Percentiles rank a stretch among this genome's conserved stretches.
Conservation (phyloP, 1,140 invertebrate genomes). For the Camponotus floridanus region DNA sequence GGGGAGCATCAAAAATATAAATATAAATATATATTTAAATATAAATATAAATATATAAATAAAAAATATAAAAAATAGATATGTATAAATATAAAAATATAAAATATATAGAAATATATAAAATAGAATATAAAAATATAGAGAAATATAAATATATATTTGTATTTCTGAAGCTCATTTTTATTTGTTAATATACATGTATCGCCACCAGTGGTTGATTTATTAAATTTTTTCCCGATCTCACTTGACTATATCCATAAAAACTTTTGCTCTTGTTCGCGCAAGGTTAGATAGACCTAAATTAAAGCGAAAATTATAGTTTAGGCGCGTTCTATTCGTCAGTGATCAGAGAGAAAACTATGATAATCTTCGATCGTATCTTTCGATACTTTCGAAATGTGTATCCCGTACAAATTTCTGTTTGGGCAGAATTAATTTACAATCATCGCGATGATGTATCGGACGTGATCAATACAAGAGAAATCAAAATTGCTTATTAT, state of each 20-base stretch:
- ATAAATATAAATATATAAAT: too few relatives aligned
- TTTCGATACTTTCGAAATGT: constrained; percentile 24
- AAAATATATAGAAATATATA: too few relatives aligned
- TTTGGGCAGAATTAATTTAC: constrained; percentile 57
- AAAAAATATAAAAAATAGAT: too few relatives aligned
- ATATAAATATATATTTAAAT: too few relatives aligned
- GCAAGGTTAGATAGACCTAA: constrained; percentile 44
- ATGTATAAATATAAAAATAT: too few relatives aligned
- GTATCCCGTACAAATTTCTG: constrained; percentile 7
- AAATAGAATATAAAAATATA: too few relatives aligned
- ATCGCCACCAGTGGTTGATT: background rate
- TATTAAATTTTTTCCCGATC: constrained; percentile 26
- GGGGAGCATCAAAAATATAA: too few relatives aligned
- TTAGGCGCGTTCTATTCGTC: constrained; percentile 54
- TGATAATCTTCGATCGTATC: constrained; percentile 71
- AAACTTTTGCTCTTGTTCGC: constrained; percentile 39
- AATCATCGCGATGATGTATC: constrained; percentile 48
- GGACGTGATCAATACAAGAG: background rate
- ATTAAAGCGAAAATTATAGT: constrained; percentile 77
- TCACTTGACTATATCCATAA: constrained; percentile 22
- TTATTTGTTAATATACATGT: background rate
- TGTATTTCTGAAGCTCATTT: constrained; percentile 2
- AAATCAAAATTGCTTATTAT: constrained; percentile 35
- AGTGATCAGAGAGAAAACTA: constrained; percentile 32
- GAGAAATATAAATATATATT: background rate